These are phyloP conservation scores for Isoperla grammatica DNA, from an alignment of 2,888 invertebrate species.

Conservation along the genomic window DNA sequence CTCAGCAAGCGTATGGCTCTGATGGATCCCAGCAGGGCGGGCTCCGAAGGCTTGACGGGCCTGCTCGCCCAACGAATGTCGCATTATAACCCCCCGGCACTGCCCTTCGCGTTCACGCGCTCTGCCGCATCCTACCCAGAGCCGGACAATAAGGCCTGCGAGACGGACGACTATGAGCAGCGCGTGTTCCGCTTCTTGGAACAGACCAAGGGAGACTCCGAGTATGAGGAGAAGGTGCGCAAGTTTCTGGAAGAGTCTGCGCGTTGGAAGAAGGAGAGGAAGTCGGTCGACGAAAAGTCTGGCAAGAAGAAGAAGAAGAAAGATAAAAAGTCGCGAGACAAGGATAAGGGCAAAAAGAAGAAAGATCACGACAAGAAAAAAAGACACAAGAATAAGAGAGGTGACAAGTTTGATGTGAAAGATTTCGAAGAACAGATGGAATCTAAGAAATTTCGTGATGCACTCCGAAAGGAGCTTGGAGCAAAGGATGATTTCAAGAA, in stretches of 20 bases:
- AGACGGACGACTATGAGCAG: slow-evolving; percentile 58
- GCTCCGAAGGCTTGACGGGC: slow-evolving; percentile 30
- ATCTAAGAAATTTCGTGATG: slow-evolving; percentile 60
- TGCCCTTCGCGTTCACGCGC: slow-evolving; percentile 31
- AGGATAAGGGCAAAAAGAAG: slow-evolving; percentile 56
- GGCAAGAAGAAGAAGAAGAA: slow-evolving; percentile 65
- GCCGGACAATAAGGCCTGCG: slow-evolving; percentile 20
- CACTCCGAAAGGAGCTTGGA: slow-evolving; percentile 51
- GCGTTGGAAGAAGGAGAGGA: slow-evolving; percentile 57
- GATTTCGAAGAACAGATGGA: slow-evolving; percentile 58
- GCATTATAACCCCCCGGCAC: slow-evolving; percentile 31
- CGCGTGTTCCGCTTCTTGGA: slow-evolving; percentile 70
- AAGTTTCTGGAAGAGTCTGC: slow-evolving; percentile 78
- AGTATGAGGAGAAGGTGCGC: slow-evolving; percentile 81
- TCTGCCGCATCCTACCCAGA: slow-evolving; percentile 8
- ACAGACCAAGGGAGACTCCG: slow-evolving; percentile 72
- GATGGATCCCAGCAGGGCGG: slow-evolving; percentile 53
- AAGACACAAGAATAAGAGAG: slow-evolving; percentile 38
- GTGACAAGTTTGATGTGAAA: slow-evolving; percentile 54
- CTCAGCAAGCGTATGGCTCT: slow-evolving; percentile 78
- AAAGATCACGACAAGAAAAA: slow-evolving; percentile 60
- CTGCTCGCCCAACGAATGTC: slow-evolving; percentile 28
- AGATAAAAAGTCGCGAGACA: slow-evolving; percentile 68
- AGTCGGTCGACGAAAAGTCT: slow-evolving; percentile 34
- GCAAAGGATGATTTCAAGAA: slow-evolving; percentile 28